Conservation (phyloP, 2,888 invertebrate species). For the Epinotia nisella region DNA sequence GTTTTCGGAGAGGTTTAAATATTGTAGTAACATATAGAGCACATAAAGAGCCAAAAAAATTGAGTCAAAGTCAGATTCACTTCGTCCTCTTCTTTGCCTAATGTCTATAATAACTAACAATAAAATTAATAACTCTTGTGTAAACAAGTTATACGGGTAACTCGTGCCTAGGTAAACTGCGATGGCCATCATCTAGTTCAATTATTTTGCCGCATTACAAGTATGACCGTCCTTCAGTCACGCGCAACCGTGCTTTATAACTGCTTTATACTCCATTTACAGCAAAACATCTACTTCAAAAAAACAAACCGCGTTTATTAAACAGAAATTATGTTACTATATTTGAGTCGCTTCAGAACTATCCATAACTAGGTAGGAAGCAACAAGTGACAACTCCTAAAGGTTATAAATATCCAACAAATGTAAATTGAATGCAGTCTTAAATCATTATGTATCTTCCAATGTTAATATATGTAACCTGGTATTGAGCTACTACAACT, state of each 20-base stretch:
- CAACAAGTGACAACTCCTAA: background rate
- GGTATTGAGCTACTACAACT: no score
- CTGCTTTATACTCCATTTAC: background rate
- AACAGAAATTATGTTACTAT: background rate
- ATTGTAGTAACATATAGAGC: no score
- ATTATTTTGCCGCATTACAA: constrained; percentile 43
- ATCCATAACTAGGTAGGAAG: background rate
- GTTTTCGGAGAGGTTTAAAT: no score
- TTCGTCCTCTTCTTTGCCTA: no score
- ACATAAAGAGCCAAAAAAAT: no score
- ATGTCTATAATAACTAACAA: background rate
- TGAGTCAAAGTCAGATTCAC: no score
- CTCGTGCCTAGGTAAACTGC: background rate
- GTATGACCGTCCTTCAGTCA: constrained; percentile 39
- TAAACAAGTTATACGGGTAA: background rate
- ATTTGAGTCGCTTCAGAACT: background rate
- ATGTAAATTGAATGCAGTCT: background rate
- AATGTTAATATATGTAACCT: background rate
- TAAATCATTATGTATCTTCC: no score
- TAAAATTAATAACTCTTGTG: background rate
- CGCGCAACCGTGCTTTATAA: constrained; percentile 26
- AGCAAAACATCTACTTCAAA: background rate
- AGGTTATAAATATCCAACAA: background rate
- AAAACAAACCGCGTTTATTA: background rate
- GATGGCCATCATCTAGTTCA: constrained; percentile 17